Evolutionary conservation across 2,797 vertebrate species (phyloP), one percentile per base, ranked within the genome.

Genomic region (Lateolabrax maculatus): DNA sequence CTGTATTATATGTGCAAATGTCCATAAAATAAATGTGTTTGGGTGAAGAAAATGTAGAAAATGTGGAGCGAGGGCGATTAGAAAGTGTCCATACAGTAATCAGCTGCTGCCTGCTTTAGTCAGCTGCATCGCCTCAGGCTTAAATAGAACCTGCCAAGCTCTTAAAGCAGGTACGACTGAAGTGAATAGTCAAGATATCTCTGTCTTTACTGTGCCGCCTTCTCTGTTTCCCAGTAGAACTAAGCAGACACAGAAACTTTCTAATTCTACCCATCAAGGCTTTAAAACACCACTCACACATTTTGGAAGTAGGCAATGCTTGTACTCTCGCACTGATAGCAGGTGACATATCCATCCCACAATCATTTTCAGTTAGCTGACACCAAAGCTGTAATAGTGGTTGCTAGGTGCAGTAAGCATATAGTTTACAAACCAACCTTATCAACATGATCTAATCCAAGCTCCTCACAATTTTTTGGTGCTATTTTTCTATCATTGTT

Each of bases 81-180:
- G 12, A 60, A 52, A 21, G 41, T 65, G 62, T 58, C 15, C 37
- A 60, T 43, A 66, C 56, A 55, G 55, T 70, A 64, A 69, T 73
- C 58, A 72, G 18, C 77, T 49, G 57, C 56, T 83, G 78, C 76
- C 83, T 69, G 64, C 71, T 84, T 77, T 78, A 75, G 66, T 79
- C 74, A 77, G 66, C 66, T 60, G 43, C 75, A 48, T 62, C 52
- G 48, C 83, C 88, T 58, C 71, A 76, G 84, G 64, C 56, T 74
- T 67, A 73, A 43, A 56, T 31, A 51, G 76, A 87, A 60, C 79
- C 71, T 58, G 52, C 75, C 86, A 79, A 83, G 83, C 84, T 82
- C 81, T 85, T 84, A 77, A 88, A 77, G 46, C 75, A 55, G 80
- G 74, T 81, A 78, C 58, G 79, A 83, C 60, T 71, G 44, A 53